Evolutionary conservation across 2,797 vertebrate genomes (phyloP).

Genomic region (Gallinago stenura): DNA sequence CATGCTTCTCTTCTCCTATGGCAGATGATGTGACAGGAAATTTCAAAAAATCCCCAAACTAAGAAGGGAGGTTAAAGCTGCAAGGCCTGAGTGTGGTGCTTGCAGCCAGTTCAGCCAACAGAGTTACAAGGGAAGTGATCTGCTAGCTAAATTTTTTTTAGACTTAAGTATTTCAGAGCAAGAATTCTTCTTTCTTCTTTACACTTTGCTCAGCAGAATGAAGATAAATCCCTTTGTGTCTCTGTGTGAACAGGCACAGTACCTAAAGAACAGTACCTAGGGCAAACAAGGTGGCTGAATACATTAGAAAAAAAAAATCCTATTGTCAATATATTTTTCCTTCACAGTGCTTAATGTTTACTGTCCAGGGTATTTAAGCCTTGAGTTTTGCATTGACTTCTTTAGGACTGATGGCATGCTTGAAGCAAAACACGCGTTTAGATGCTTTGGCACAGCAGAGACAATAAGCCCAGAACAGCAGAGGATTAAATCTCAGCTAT

Average conservation of each 20-base stretch:
- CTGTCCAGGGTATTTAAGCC: slow-evolving; percentile 4
- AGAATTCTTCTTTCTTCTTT: not conserved
- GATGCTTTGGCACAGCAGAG: slow-evolving; percentile 29
- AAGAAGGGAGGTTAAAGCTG: not conserved
- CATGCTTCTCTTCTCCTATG: not conserved
- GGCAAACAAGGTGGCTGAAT: not conserved
- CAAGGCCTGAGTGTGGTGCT: not conserved
- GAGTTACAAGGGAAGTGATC: not conserved
- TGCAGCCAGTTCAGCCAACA: not conserved
- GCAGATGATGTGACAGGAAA: not conserved
- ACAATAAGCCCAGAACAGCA: slow-evolving; percentile 37
- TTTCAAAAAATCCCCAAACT: not conserved
- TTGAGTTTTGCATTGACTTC: slow-evolving; percentile 33
- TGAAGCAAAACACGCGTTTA: slow-evolving; percentile 3
- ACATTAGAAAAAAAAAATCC: not conserved
- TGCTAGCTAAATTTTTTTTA: not conserved
- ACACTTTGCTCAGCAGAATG: not conserved
- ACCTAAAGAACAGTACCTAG: not conserved
- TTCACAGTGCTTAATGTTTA: slow-evolving; percentile 17
- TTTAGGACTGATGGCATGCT: slow-evolving; percentile 50
- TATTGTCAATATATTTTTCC: not conserved
- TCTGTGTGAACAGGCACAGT: not conserved
- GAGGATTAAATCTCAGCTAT: slow-evolving; percentile 4
- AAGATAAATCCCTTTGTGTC: not conserved
- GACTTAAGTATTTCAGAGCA: not conserved